Conservation (phyloP, 2,797 vertebrate genomes). For the Pipistrellus pipistrellus region DNA sequence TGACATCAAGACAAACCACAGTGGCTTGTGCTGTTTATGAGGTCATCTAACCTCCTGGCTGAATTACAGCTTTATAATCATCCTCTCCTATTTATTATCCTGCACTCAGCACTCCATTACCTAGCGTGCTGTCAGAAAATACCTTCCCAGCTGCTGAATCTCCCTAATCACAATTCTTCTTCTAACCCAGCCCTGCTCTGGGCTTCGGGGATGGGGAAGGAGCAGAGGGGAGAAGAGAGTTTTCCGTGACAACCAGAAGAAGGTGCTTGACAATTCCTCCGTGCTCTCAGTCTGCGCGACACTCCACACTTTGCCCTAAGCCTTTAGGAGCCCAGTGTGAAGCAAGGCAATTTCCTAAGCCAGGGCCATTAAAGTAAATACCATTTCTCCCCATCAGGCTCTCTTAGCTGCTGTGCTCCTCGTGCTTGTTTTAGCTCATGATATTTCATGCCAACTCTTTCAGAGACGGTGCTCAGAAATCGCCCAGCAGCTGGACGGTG, state of each 20-base stretch:
- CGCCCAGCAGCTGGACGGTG: slow-evolving; percentile 64
- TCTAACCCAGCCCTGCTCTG: slow-evolving; percentile 35
- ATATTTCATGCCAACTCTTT: slow-evolving; percentile 75
- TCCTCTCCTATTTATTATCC: slow-evolving; percentile 55
- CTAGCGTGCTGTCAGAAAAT: not conserved
- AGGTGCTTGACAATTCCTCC: slow-evolving; percentile 78
- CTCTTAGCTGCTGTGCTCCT: slow-evolving; percentile 67
- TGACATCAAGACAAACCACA: slow-evolving; percentile 7
- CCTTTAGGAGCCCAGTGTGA: slow-evolving; percentile 76
- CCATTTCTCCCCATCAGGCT: slow-evolving; percentile 78
- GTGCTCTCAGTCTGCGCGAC: not conserved
- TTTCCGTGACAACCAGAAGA: slow-evolving; percentile 55
- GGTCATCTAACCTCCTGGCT: slow-evolving; percentile 55
- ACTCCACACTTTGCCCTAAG: slow-evolving; percentile 69
- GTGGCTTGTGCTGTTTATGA: slow-evolving; percentile 1
- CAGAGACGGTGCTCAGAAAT: slow-evolving; percentile 76
- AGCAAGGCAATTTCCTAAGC: slow-evolving; percentile 80
- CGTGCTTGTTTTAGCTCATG: slow-evolving; percentile 80
- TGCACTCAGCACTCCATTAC: slow-evolving; percentile 26
- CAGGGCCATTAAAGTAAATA: slow-evolving; percentile 84
- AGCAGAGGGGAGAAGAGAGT: not conserved
- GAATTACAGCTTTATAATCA: slow-evolving; percentile 69
- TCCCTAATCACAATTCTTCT: slow-evolving; percentile 69
- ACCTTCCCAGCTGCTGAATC: slow-evolving; percentile 2
- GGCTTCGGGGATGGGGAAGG: not conserved